Evolutionary conservation across 2,797 vertebrate genomes (phyloP).

Genomic region (Sebastes itinus): DNA sequence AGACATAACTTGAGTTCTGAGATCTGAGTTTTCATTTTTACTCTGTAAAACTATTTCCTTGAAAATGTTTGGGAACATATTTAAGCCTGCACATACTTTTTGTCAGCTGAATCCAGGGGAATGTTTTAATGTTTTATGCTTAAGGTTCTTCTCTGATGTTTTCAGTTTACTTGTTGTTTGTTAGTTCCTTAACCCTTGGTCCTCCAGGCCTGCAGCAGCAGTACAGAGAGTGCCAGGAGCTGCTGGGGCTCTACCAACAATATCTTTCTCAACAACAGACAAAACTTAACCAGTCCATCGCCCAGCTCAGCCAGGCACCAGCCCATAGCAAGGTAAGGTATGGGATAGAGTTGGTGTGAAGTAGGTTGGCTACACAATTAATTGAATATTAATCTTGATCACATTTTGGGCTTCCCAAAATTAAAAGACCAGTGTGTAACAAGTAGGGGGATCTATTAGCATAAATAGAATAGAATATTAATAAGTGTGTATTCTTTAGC

Average conservation of each 20-base stretch:
- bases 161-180: slow-evolving; percentile 5
- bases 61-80: neutral
- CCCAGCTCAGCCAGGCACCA: slow-evolving; percentile 80
- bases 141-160: neutral
- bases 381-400: no score
- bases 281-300: slow-evolving; percentile 89
- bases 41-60: neutral
- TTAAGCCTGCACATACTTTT: neutral
- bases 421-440: no score
- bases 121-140: neutral
- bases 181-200: slow-evolving; percentile 79
- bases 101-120: neutral
- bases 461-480: no score
- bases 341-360: neutral
- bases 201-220: slow-evolving; percentile 92
- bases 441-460: no score
- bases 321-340: slow-evolving; percentile 77
- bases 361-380: no score
- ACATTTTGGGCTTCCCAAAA: no score
- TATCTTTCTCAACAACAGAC: slow-evolving; percentile 95
- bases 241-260: slow-evolving; percentile 94
- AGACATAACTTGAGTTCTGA: neutral
- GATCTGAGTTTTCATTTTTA: neutral
- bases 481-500: no score
- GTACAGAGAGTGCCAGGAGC: slow-evolving; percentile 96